phyloP scores from a whole-genome alignment of 92 coral and sea anemone species.

The Siderastrea radians region DNA sequence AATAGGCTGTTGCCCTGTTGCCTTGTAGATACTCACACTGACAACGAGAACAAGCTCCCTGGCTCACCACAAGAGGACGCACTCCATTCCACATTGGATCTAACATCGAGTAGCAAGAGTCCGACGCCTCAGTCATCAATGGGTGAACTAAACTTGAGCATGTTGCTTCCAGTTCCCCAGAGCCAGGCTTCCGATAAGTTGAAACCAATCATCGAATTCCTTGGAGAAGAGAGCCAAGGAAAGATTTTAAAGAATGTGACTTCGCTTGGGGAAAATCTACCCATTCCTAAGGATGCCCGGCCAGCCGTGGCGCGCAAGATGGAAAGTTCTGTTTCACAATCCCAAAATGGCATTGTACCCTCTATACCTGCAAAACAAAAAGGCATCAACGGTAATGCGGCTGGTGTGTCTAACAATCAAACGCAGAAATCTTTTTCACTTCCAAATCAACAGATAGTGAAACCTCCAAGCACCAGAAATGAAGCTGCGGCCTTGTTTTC shows the following conservation, averaged over 20 bases:
- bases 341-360: slow-evolving; percentile 1
- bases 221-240: slow-evolving; percentile 22
- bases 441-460: background rate
- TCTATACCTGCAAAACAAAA: slow-evolving; percentile 7
- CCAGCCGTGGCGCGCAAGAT: background rate
- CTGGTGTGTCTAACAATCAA: background rate
- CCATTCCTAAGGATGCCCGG: slow-evolving; percentile 38
- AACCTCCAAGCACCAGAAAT: background rate
- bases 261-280: slow-evolving; percentile 26
- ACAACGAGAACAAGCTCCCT: background rate
- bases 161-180: slow-evolving; percentile 57
- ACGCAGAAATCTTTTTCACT: too few species aligned
- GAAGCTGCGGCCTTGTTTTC: background rate
- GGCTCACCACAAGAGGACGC: slow-evolving; percentile 14
- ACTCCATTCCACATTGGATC: slow-evolving; percentile 11
- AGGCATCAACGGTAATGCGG: background rate
- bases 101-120: slow-evolving; percentile 3
- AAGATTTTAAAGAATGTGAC: slow-evolving; percentile 2
- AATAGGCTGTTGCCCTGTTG: too few species aligned
- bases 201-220: slow-evolving; percentile 45
- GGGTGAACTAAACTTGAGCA: slow-evolving; percentile 32
- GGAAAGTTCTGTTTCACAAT: background rate
- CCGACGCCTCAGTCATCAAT: slow-evolving; percentile 1
- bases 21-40: slow-evolving; percentile 1
- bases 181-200: slow-evolving; percentile 18